These are phyloP conservation scores for Nyctibius bracteatus DNA, from an alignment of 2,113 vertebrate genomes.

Conservation along the genomic window DNA sequence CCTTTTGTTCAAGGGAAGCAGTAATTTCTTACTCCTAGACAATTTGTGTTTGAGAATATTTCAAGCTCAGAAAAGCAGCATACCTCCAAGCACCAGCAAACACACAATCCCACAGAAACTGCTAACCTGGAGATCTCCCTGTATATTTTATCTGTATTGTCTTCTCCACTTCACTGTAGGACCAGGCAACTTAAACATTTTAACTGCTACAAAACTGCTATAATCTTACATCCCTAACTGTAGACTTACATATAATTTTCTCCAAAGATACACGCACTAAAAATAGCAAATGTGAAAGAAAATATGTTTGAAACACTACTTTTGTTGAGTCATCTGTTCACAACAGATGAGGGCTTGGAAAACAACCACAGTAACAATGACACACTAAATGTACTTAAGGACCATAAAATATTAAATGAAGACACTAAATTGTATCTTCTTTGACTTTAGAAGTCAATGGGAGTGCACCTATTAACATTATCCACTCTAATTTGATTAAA, in stretches of 20 bases:
- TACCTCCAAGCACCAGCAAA: neutral
- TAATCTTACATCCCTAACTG: neutral
- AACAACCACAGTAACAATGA: neutral
- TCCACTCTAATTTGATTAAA: neutral
- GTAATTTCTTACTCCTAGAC: neutral
- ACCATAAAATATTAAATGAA: neutral
- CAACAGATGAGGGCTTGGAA: neutral
- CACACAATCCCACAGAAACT: neutral
- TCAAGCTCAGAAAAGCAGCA: neutral
- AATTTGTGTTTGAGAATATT: neutral
- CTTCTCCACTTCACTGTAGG: neutral
- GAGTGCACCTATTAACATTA: neutral
- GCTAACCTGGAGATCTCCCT: neutral
- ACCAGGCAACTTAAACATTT: neutral
- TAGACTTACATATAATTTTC: neutral
- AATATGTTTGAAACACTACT: neutral
- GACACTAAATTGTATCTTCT: neutral
- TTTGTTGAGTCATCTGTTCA: neutral
- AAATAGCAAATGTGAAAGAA: neutral
- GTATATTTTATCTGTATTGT: neutral
- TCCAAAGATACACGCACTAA: neutral
- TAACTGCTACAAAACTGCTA: neutral
- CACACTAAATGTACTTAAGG: neutral
- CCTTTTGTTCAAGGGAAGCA: neutral
- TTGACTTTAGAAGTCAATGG: neutral